These are phyloP conservation scores for Arbacia lixula DNA, from an alignment of 53 echinoderm and acorn worm genomes.

Conservation along the genomic window DNA sequence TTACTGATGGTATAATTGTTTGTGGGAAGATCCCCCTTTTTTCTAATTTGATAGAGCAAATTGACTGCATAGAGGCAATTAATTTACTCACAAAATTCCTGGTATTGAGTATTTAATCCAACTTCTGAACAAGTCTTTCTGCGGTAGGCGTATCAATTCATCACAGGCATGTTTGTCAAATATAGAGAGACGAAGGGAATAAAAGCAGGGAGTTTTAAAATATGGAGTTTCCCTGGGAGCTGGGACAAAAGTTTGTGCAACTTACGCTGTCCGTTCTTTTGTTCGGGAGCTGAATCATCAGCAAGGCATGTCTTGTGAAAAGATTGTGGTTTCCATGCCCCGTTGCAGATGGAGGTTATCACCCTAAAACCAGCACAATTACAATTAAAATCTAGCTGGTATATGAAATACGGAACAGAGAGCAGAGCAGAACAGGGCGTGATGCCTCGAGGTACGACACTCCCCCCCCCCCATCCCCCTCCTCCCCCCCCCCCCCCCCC, in stretches of 20 bases:
- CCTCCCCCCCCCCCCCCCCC: no score
- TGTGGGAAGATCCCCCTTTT: no score
- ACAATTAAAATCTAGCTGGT: no score
- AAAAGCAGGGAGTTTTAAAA: not conserved
- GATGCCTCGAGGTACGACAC: constrained; percentile 1
- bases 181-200: not conserved
- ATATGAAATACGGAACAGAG: constrained; percentile 11
- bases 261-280: constrained; percentile 14
- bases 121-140: constrained; percentile 35
- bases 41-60: not conserved
- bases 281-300: constrained; percentile 41
- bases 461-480: constrained; percentile 26
- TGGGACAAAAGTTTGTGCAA: constrained; percentile 15
- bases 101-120: constrained; percentile 11
- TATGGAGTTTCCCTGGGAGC: no score
- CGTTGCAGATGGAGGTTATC: constrained; percentile 31
- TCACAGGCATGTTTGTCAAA: constrained; percentile 29
- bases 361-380: no score
- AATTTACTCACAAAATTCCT: constrained; percentile 13
- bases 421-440: not conserved
- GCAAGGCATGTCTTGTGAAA: constrained; percentile 7
- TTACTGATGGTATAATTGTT: no score
- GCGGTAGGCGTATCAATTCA: constrained; percentile 11
- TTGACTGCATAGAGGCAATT: not conserved
- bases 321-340: constrained; percentile 20